These are phyloP conservation scores for Athalia cordata DNA, from an alignment of 2,888 invertebrate species.

Conservation along the genomic window DNA sequence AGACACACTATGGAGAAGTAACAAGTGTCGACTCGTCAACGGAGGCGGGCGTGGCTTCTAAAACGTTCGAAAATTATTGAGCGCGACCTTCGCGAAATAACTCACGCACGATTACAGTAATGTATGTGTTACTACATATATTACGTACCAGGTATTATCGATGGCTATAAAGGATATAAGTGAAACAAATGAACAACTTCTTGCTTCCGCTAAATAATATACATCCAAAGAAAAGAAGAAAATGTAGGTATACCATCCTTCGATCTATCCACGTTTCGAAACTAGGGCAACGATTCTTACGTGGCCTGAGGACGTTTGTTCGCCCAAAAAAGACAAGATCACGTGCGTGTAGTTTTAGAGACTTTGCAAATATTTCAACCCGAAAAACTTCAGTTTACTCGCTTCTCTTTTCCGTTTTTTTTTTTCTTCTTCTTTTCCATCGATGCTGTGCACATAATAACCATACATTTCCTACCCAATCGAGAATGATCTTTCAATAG, in stretches of 20 bases:
- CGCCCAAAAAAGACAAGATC: neutral
- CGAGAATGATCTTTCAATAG: neutral
- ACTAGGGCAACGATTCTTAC: slow-evolving; percentile 29
- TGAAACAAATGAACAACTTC: slow-evolving; percentile 2
- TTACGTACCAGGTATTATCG: neutral
- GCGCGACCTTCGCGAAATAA: neutral
- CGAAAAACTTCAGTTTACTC: neutral
- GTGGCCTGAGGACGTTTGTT: slow-evolving; percentile 11
- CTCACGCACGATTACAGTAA: neutral
- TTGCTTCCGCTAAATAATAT: slow-evolving; percentile 15
- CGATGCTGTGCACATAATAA: neutral
- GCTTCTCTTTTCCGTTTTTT: neutral
- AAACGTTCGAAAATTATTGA: slow-evolving; percentile 22
- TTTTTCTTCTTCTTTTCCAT: neutral
- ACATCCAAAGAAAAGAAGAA: neutral
- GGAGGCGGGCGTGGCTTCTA: slow-evolving; percentile 13
- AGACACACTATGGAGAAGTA: neutral
- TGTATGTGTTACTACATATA: neutral
- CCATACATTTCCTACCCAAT: neutral
- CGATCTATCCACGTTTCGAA: neutral
- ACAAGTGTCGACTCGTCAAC: neutral
- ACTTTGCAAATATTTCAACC: neutral
- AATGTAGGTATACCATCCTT: neutral
- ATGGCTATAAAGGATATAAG: neutral
- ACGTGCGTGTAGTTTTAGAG: neutral